A percentile compares a stretch with the other conserved stretches of the same genome.
These are phyloP conservation scores for Odontamblyopus rebecca DNA, from an alignment of 2,797 vertebrate genomes.

Conservation along the genomic window DNA sequence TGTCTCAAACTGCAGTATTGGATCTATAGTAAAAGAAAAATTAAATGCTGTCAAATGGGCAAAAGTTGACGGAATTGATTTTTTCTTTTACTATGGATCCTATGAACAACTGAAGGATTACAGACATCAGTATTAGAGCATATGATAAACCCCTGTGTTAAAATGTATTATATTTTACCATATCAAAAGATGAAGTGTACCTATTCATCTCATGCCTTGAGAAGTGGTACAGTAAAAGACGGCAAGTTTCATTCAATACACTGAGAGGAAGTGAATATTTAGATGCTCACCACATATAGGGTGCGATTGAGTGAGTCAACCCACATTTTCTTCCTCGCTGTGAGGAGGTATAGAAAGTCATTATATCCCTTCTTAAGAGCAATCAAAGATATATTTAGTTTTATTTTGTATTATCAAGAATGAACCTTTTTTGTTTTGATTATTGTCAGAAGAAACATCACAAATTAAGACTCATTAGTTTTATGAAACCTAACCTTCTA, in stretches of 20 bases:
- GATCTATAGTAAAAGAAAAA: too few species aligned
- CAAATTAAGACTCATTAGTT: background rate
- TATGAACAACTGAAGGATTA: too few species aligned
- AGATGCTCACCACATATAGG: background rate
- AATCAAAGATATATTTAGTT: background rate
- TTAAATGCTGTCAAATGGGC: too few species aligned
- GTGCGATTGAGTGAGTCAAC: background rate
- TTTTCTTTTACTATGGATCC: too few species aligned
- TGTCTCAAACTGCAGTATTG: background rate
- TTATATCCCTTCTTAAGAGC: background rate
- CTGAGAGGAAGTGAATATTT: constrained; percentile 1
- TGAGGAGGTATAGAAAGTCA: background rate
- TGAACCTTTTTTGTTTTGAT: background rate
- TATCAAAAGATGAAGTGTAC: background rate
- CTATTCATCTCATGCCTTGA: background rate
- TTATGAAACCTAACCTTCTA: too few species aligned
- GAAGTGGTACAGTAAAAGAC: background rate
- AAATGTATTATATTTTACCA: too few species aligned
- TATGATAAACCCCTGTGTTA: background rate
- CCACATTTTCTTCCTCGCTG: background rate
- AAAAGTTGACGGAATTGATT: too few species aligned
- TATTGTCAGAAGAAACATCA: background rate
- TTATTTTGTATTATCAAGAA: background rate
- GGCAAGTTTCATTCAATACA: background rate
- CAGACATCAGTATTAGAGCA: background rate